Conservation (phyloP, 2,797 vertebrate genomes). For the Bryconaethiops microstoma region DNA sequence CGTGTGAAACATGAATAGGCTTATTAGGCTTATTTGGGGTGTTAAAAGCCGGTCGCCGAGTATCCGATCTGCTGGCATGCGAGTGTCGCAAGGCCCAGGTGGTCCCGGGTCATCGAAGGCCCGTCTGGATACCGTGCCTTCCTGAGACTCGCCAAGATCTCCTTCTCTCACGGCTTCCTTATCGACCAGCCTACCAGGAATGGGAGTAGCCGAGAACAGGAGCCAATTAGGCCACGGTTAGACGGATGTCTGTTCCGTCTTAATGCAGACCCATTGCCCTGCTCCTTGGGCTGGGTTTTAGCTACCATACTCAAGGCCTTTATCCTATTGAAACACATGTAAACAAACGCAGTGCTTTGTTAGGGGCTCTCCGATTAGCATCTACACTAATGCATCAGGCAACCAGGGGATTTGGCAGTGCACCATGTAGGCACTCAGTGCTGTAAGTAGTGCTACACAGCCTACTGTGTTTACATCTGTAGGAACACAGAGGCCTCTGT, state of each 20-base stretch:
- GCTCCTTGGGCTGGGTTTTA: conserved; percentile 31
- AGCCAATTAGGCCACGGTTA: conserved; percentile 51
- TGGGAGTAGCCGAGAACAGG: conserved; percentile 46
- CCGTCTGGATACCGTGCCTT: conserved; percentile 59
- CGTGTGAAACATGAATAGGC: conserved; percentile 64
- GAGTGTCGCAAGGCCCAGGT: conserved; percentile 54
- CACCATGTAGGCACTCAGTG: conserved; percentile 35
- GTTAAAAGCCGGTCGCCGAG: conserved; percentile 52
- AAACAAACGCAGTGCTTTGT: conserved; percentile 40
- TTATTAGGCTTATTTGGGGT: conserved; percentile 56
- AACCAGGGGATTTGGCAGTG: conserved; percentile 28
- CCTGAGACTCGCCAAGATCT: conserved; percentile 63
- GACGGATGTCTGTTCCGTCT: conserved; percentile 24
- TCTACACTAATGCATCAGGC: conserved; percentile 30
- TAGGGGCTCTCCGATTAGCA: conserved; percentile 25
- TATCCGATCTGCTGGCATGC: conserved; percentile 61
- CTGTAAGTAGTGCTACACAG: conserved; percentile 18
- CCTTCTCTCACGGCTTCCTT: conserved; percentile 66
- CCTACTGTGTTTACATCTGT: conserved; percentile 20
- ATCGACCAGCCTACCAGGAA: conserved; percentile 57
- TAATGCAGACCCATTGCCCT: background rate
- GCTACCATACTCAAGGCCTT: conserved; percentile 33
- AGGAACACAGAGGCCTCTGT: conserved; percentile 13
- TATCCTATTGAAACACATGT: conserved; percentile 43
- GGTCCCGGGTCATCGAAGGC: conserved; percentile 24